phyloP scores from a whole-genome alignment of 2,797 vertebrate species.

The Eurystomus glaucurus region DNA sequence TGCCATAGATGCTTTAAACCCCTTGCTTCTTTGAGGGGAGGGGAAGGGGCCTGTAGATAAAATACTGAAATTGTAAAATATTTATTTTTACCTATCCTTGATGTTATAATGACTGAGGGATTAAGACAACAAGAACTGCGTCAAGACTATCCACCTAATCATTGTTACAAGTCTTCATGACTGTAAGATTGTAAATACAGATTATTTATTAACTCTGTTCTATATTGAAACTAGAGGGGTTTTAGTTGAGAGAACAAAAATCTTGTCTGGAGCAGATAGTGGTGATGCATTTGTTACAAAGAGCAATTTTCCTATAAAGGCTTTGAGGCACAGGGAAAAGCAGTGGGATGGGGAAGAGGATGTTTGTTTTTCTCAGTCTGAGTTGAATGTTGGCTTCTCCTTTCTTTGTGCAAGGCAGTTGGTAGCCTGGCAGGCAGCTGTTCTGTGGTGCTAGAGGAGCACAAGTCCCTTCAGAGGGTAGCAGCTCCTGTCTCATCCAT shows the following conservation, averaged over 20 bases:
- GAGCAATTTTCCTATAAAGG: conserved; percentile 57
- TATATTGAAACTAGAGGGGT: conserved; percentile 83
- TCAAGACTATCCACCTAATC: conserved; percentile 81
- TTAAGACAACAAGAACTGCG: conserved; percentile 71
- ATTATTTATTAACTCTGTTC: conserved; percentile 93
- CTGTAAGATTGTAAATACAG: conserved; percentile 91
- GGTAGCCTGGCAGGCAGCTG: conserved; percentile 24
- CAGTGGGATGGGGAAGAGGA: conserved; percentile 36
- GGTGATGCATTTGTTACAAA: conserved; percentile 60
- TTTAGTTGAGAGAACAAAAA: conserved; percentile 66
- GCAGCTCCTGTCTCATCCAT: background rate
- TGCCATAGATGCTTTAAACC: conserved; percentile 64
- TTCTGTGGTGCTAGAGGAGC: conserved; percentile 39
- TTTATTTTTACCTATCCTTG: conserved; percentile 85
- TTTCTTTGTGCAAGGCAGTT: conserved; percentile 45
- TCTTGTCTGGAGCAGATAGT: conserved; percentile 61
- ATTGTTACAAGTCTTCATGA: conserved; percentile 80
- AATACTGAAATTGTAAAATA: conserved; percentile 80
- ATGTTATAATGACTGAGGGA: conserved; percentile 78
- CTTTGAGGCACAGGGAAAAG: conserved; percentile 55
- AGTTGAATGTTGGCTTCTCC: conserved; percentile 59
- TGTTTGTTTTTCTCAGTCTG: conserved; percentile 67
- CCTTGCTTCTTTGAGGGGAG: conserved; percentile 36
- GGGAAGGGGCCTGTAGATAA: conserved; percentile 69
- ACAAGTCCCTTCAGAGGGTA: conserved; percentile 2